These are phyloP conservation scores for Orchestia grillus DNA, from an alignment of 1,140 invertebrate genomes.

Conservation along the genomic window DNA sequence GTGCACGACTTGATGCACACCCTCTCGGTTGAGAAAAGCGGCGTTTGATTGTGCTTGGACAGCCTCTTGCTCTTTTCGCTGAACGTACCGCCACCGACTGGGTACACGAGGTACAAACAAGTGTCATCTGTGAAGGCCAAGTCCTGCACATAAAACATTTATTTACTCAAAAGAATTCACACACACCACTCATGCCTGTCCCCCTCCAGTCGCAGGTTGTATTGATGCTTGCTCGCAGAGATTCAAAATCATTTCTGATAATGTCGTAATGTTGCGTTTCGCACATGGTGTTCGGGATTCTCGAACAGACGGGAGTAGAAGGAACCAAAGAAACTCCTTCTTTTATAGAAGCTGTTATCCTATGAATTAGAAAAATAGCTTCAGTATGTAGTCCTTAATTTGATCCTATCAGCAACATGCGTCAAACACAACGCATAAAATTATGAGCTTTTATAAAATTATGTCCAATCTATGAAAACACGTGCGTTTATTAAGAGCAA, in stretches of 20 bases:
- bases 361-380: neutral
- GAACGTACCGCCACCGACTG: slow-evolving; percentile 85
- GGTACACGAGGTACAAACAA: slow-evolving; percentile 91
- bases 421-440: too few relatives aligned
- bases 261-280: too few relatives aligned
- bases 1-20: slow-evolving; percentile 80
- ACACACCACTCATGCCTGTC: neutral
- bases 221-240: neutral
- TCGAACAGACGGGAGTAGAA: neutral
- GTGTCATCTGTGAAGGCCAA: slow-evolving; percentile 85
- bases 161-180: neutral
- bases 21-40: slow-evolving; percentile 82
- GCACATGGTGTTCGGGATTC: neutral
- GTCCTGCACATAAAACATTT: slow-evolving; percentile 74
- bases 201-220: neutral
- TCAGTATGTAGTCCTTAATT: neutral
- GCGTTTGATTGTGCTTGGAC: slow-evolving; percentile 83
- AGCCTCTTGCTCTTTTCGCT: slow-evolving; percentile 89
- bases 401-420: too few relatives aligned
- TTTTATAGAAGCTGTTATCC: neutral
- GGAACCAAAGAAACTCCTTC: neutral
- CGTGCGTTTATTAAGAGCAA: too few relatives aligned
- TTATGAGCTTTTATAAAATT: too few relatives aligned
- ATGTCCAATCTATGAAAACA: too few relatives aligned
- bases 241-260: neutral